phyloP scores from a whole-genome alignment of 2,888 invertebrate species.

The Spodoptera picta region DNA sequence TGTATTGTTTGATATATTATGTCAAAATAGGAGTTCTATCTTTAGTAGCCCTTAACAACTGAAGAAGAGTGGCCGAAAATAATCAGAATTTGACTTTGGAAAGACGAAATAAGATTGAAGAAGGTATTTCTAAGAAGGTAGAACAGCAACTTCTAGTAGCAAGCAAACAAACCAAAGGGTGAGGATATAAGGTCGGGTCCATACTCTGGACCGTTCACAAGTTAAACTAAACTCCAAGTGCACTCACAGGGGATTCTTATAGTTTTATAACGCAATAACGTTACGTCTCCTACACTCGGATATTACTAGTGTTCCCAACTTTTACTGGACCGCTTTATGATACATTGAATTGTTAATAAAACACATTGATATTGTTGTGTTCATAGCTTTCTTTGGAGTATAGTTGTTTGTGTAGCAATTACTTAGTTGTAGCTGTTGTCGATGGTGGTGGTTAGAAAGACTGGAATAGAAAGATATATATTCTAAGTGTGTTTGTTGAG shows the following conservation, averaged over 20 bases:
- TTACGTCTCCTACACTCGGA: constrained; percentile 66
- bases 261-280: constrained; percentile 81
- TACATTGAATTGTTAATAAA: constrained; percentile 51
- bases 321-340: constrained; percentile 63
- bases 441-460: no score
- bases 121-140: background rate
- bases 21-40: no score
- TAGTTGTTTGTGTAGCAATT: constrained; percentile 9
- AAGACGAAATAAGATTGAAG: no score
- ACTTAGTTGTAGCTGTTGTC: background rate
- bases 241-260: constrained; percentile 68
- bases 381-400: constrained; percentile 12
- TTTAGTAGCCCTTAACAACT: no score
- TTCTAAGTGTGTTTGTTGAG: no score
- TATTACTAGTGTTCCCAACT: constrained; percentile 73
- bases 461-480: no score
- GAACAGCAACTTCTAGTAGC: constrained; percentile 16
- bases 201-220: constrained; percentile 65
- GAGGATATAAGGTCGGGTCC: constrained; percentile 22
- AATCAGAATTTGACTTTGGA: no score
- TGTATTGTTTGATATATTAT: no score
- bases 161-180: constrained; percentile 18
- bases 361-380: constrained; percentile 32
- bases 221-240: constrained; percentile 71
- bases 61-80: no score